phyloP scores from a whole-genome alignment of 2,888 invertebrate species.

The Agonopterix heracliana region DNA sequence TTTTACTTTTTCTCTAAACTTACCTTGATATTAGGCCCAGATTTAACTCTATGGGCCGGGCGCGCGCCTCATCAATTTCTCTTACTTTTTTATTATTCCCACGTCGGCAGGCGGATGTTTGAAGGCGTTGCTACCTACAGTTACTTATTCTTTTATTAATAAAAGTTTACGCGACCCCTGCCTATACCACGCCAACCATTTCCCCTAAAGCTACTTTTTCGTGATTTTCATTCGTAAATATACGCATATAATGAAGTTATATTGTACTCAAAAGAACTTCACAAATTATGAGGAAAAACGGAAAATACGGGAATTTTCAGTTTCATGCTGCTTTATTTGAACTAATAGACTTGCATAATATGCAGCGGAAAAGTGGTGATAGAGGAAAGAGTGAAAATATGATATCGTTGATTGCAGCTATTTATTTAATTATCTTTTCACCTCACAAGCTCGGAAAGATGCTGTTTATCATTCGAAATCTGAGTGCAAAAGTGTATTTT shows the following conservation, averaged over 20 bases:
- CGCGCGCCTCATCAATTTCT: conserved; percentile 51
- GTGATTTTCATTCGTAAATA: conserved; percentile 24
- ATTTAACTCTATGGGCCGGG: conserved; percentile 20
- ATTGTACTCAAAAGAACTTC: conserved; percentile 2
- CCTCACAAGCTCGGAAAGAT: no score
- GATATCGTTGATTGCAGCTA: no score
- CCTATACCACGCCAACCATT: conserved; percentile 21
- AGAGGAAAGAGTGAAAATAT: neutral
- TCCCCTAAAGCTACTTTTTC: conserved; percentile 22
- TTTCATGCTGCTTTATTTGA: neutral
- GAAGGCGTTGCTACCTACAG: conserved; percentile 41
- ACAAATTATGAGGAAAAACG: neutral
- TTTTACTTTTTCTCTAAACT: conserved; percentile 12
- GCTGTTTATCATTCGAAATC: no score
- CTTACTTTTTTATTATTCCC: conserved; percentile 54
- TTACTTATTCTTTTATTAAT: conserved; percentile 64
- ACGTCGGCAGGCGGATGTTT: conserved; percentile 42
- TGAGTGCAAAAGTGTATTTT: no score
- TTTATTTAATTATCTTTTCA: no score
- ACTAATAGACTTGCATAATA: conserved; percentile 6
- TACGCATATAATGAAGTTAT: conserved; percentile 17
- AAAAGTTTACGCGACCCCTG: conserved; percentile 50
- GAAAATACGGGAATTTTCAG: neutral
- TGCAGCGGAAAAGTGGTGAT: conserved; percentile 7
- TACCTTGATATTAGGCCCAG: conserved; percentile 24